Evolutionary conservation across 2,113 vertebrate species (phyloP).

Genomic region (Chionodraco myersi): DNA sequence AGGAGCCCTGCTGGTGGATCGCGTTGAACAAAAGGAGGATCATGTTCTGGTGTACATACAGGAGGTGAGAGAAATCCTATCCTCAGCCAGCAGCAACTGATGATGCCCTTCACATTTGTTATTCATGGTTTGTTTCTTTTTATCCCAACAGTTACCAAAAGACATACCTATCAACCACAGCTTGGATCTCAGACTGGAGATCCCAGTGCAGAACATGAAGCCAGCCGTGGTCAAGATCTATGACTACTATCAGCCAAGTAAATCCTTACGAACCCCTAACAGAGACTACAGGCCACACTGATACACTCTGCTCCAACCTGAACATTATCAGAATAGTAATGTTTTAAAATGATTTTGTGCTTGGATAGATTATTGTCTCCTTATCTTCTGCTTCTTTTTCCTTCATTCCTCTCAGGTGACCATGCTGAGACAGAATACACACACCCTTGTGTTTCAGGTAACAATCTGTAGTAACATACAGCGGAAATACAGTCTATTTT

Average conservation of each 20-base stretch:
- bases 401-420: constrained; percentile 66
- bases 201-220: constrained; percentile 83
- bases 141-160: constrained; percentile 58
- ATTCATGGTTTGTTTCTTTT: not conserved
- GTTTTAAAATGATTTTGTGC: no score
- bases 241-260: constrained; percentile 91
- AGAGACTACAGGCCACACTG: not conserved
- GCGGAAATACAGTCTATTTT: not conserved
- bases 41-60: constrained; percentile 72
- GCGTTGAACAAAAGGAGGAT: constrained; percentile 70
- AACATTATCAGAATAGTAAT: not conserved
- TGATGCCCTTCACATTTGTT: not conserved
- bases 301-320: not conserved
- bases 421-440: constrained; percentile 71
- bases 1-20: constrained; percentile 45
- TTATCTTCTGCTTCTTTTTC: not conserved
- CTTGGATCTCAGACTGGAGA: constrained; percentile 78
- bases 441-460: constrained; percentile 56
- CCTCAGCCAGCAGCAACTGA: not conserved
- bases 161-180: constrained; percentile 27
- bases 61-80: constrained; percentile 57
- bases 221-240: constrained; percentile 86
- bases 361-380: not conserved
- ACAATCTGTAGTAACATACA: not conserved
- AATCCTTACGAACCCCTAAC: constrained; percentile 14